These are phyloP conservation scores for Helicolenus hilgendorfi DNA, from an alignment of 2,797 vertebrate species.

Conservation along the genomic window DNA sequence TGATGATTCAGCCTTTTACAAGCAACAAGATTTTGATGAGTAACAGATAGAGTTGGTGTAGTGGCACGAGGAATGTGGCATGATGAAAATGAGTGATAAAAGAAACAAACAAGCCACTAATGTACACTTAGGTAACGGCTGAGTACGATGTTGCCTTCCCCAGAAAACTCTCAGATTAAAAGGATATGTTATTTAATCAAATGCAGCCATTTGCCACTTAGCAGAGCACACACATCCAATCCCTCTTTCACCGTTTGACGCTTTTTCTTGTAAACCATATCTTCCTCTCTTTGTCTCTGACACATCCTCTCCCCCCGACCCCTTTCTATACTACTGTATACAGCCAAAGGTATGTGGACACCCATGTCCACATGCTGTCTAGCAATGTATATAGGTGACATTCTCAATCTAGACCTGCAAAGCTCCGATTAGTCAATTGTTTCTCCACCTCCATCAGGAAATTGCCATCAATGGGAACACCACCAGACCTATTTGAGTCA, in stretches of 20 bases:
- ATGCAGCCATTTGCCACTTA: constrained; percentile 22
- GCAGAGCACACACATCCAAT: background rate
- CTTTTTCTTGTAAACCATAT: background rate
- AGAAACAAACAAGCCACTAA: constrained; percentile 23
- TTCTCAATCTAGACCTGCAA: too few species aligned
- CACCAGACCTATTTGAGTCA: too few species aligned
- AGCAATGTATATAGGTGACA: too few species aligned
- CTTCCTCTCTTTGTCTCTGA: background rate
- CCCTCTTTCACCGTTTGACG: background rate
- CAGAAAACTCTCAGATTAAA: constrained; percentile 17
- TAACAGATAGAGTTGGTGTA: constrained; percentile 3
- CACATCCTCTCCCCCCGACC: background rate
- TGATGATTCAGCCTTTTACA: constrained; percentile 6
- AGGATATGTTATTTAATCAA: constrained; percentile 12
- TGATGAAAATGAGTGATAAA: background rate
- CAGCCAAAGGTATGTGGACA: background rate
- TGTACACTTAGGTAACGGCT: background rate
- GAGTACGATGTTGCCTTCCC: constrained; percentile 22
- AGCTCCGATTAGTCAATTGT: too few species aligned
- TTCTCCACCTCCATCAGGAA: too few species aligned
- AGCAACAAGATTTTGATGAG: background rate
- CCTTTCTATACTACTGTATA: background rate
- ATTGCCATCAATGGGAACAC: too few species aligned
- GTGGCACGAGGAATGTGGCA: background rate
- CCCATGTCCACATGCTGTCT: background rate